These are phyloP conservation scores for Ambastaia sidthimunki DNA, from an alignment of 2,797 vertebrate species.

Conservation along the genomic window DNA sequence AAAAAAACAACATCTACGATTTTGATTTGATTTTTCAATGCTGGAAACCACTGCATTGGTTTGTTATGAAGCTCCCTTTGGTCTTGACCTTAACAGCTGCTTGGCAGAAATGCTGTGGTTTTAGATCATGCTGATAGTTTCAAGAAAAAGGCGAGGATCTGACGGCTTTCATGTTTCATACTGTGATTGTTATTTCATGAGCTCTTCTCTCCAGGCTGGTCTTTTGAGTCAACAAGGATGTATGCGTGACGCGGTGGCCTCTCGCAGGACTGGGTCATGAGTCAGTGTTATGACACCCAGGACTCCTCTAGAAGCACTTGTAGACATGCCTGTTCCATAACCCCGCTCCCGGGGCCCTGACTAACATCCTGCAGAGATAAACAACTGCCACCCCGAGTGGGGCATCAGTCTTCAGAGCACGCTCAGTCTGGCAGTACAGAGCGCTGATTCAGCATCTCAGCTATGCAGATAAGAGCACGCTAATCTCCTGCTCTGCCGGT, in stretches of 20 bases:
- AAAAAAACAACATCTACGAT: neutral
- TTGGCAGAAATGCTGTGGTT: constrained; percentile 19
- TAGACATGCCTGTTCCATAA: constrained; percentile 52
- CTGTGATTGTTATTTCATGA: constrained; percentile 49
- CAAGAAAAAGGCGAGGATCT: constrained; percentile 18
- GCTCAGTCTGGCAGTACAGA: constrained; percentile 34
- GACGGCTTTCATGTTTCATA: constrained; percentile 42
- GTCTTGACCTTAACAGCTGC: constrained; percentile 23
- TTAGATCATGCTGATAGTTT: constrained; percentile 5
- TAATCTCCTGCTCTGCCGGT: constrained; percentile 37
- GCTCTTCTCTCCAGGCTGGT: constrained; percentile 18
- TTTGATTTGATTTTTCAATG: too few species aligned
- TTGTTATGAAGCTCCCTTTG: neutral
- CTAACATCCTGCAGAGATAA: constrained; percentile 59
- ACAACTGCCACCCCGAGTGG: constrained; percentile 49
- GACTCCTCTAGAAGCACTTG: constrained; percentile 47
- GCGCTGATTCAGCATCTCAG: constrained; percentile 54
- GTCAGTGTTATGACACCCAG: constrained; percentile 47
- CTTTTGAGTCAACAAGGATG: constrained; percentile 36
- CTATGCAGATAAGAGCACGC: constrained; percentile 45
- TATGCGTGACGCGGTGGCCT: constrained; percentile 30
- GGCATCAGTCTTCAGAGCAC: constrained; percentile 31
- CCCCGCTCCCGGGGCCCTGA: constrained; percentile 48
- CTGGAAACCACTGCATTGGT: neutral
- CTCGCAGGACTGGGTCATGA: constrained; percentile 34